Base-by-base conservation (phyloP, 2,888 invertebrate species). In the Papilio protenor region DNA sequence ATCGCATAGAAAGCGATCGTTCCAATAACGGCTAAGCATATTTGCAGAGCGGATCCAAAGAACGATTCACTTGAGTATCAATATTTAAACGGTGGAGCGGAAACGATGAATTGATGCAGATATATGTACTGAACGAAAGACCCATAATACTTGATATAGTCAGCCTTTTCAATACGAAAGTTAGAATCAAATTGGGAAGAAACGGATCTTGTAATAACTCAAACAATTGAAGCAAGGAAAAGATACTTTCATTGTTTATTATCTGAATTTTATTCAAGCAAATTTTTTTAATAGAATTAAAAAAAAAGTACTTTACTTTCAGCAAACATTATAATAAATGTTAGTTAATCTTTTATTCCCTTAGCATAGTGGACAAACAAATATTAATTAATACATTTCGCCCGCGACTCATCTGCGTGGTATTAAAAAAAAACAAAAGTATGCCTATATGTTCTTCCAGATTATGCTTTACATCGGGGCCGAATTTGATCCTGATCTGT, bases 11-110 rank as follows among this genome's bases (percentile, higher is more conserved):
- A 66, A 74, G 59, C 33, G 74, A 77, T 74, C 74, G 71, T 70
- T 77, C 74, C 77, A 77, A 74, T 77, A 75, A 75, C 69, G 70
- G 70, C 74, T 75, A 70, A 77, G 70, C 77, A 74, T 74, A 77
- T 77, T 77, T 74, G 61, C 70, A 14, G 59, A 69, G 47, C 49
- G 74, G 47, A 77, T 49, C 33, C 74, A 77, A 74, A 74, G 77
- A 77, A 77, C 74, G 77, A 77, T 77, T 70, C 74, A 70, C 59
- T 77, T 71, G 74, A 61, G 70, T 75, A 75, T 71, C 74, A 77
- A 77, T 77, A 71, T 77, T 77, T 77, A 77, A 77, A 77, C 77
- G 14, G 21, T 21, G 49, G 16, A 77, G 61, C 71, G 77, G 74
- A 77, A 77, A 70, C 70, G 74, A 77, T 74, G 74, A 71, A 77